Percentiles rank a stretch among this genome's conserved stretches.
These are phyloP conservation scores for Eublepharis macularius DNA, from an alignment of 2,113 vertebrate genomes.

Conservation along the genomic window DNA sequence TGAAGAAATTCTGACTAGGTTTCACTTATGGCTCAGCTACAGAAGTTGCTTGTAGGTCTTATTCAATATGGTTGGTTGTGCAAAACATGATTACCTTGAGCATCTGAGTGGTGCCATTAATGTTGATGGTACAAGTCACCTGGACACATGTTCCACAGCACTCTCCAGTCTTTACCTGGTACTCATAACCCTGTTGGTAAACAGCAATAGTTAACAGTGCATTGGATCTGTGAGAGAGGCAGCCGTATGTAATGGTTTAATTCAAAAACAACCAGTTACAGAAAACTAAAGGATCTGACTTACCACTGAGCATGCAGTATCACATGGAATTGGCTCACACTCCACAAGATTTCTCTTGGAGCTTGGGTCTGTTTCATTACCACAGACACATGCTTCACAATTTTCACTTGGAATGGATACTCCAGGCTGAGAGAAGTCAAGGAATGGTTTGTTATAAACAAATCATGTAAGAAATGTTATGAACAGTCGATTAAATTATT, in stretches of 20 bases:
- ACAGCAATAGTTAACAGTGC: neutral
- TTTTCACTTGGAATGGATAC: neutral
- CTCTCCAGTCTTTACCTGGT: slow-evolving; percentile 47
- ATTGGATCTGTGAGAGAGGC: neutral
- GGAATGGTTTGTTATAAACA: neutral
- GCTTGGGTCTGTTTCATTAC: slow-evolving; percentile 45
- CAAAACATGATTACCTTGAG: slow-evolving; percentile 69
- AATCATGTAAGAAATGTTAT: neutral
- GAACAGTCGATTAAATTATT: neutral
- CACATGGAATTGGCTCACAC: slow-evolving; percentile 74
- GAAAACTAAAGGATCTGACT: slow-evolving; percentile 8
- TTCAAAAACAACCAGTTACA: neutral
- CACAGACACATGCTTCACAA: slow-evolving; percentile 78
- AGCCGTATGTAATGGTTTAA: neutral
- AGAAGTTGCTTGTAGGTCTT: too few relatives aligned
- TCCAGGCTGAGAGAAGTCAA: slow-evolving; percentile 4
- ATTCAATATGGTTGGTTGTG: too few relatives aligned
- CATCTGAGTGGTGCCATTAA: slow-evolving; percentile 38
- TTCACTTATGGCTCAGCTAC: too few relatives aligned
- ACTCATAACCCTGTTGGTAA: slow-evolving; percentile 74
- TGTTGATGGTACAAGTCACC: slow-evolving; percentile 69
- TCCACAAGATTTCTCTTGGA: slow-evolving; percentile 45
- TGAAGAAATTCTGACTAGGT: too few relatives aligned
- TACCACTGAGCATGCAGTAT: slow-evolving; percentile 72
- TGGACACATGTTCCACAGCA: slow-evolving; percentile 86